phyloP scores from a whole-genome alignment of 2,797 vertebrate species.

The Aviceda leuphotes region DNA sequence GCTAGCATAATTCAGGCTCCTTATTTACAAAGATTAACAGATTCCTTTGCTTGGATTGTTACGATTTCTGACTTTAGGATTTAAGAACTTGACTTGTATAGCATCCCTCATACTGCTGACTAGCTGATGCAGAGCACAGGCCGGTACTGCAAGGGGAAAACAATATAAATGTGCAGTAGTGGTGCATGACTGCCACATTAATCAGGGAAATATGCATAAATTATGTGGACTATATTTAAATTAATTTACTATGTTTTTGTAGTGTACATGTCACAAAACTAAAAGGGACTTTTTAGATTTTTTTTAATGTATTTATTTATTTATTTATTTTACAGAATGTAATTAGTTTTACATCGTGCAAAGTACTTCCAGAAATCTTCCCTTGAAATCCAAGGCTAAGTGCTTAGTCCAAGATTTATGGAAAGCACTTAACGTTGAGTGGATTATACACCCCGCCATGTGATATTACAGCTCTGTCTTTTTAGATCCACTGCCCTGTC shows the following conservation, averaged over 20 bases:
- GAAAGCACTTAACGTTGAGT: not conserved
- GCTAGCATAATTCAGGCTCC: not conserved
- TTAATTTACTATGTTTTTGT: not conserved
- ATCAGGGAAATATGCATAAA: not conserved
- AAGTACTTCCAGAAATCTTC: not conserved
- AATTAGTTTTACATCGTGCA: not conserved
- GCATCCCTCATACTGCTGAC: not conserved
- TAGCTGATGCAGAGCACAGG: not conserved
- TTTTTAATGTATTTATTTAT: not conserved
- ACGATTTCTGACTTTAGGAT: not conserved
- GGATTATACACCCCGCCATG: not conserved
- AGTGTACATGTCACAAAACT: not conserved
- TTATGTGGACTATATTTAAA: not conserved
- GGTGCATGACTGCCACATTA: not conserved
- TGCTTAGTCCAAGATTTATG: not conserved
- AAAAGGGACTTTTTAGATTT: not conserved
- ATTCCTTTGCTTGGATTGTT: slow-evolving; percentile 8
- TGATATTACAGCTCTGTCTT: not conserved
- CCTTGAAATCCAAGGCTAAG: not conserved
- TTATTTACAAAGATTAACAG: slow-evolving; percentile 17
- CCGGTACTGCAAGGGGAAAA: not conserved
- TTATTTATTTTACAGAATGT: not conserved
- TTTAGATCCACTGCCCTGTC: not conserved
- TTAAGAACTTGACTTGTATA: not conserved
- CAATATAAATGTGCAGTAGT: not conserved